A percentile compares a stretch with the other conserved stretches of the same genome.
phyloP scores from a whole-genome alignment of 2,888 invertebrate species.

The Cordylochernes scorpioides region DNA sequence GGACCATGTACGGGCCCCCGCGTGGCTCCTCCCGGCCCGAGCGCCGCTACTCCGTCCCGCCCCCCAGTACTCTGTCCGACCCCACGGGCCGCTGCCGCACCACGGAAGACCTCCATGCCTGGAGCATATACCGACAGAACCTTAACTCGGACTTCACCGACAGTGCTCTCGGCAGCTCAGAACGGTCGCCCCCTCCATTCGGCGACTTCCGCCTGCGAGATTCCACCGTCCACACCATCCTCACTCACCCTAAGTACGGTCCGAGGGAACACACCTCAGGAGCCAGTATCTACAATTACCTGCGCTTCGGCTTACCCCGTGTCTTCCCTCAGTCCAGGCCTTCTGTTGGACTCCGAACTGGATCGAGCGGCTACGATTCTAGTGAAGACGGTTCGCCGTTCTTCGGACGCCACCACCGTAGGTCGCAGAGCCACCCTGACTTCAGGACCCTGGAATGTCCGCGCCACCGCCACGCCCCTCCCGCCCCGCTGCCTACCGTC shows the following conservation, averaged over 20 bases:
- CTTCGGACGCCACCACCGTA: background rate
- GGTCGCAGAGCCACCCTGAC: slow-evolving; percentile 57
- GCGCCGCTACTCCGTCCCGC: slow-evolving; percentile 58
- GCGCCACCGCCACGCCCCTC: slow-evolving; percentile 3
- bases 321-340: slow-evolving; percentile 39
- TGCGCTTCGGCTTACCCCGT: slow-evolving; percentile 72
- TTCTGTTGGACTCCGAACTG: slow-evolving; percentile 34
- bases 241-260: slow-evolving; percentile 59
- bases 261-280: slow-evolving; percentile 38
- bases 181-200: slow-evolving; percentile 46
- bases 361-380: slow-evolving; percentile 74
- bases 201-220: slow-evolving; percentile 79
- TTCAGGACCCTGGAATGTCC: slow-evolving; percentile 34
- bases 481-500: slow-evolving; percentile 2
- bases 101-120: slow-evolving; percentile 63
- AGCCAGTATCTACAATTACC: slow-evolving; percentile 72
- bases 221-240: slow-evolving; percentile 69
- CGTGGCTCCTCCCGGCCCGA: too few species aligned
- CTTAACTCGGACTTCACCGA: slow-evolving; percentile 83
- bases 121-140: slow-evolving; percentile 73
- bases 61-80: slow-evolving; percentile 15
- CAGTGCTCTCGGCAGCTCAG: slow-evolving; percentile 67
- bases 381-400: slow-evolving; percentile 35
- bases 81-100: slow-evolving; percentile 12
- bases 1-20: too few species aligned